These are phyloP conservation scores for Margaritifera margaritifera DNA, from an alignment of 2,888 invertebrate genomes.

Conservation along the genomic window DNA sequence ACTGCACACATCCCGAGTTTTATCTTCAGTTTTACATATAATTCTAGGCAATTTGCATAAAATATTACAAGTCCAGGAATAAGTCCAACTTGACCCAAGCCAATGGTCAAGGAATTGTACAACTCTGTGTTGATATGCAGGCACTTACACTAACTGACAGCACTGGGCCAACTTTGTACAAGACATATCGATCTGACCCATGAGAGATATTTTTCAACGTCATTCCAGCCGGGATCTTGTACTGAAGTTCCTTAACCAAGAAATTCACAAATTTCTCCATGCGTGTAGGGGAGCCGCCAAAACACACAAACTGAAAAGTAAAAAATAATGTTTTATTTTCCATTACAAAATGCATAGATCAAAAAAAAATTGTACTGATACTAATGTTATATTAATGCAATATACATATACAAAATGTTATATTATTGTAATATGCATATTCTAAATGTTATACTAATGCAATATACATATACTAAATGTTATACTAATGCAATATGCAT, in stretches of 20 bases:
- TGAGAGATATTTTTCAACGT: conserved; percentile 86
- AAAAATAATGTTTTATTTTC: too few species aligned
- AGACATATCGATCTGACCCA: conserved; percentile 89
- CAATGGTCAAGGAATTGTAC: neutral
- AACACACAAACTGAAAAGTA: conserved; percentile 88
- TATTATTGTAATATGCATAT: too few species aligned
- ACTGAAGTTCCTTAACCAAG: conserved; percentile 88
- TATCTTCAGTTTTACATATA: too few species aligned
- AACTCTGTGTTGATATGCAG: neutral
- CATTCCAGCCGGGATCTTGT: conserved; percentile 54
- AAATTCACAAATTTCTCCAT: conserved; percentile 94
- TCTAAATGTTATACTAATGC: too few species aligned
- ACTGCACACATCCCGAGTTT: too few species aligned
- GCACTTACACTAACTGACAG: conserved; percentile 81
- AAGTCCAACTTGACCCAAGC: neutral
- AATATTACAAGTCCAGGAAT: neutral
- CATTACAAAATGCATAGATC: too few species aligned
- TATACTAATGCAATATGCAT: too few species aligned
- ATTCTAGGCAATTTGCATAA: too few species aligned
- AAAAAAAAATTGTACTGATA: too few species aligned
- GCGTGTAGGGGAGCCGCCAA: conserved; percentile 95
- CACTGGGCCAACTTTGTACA: conserved; percentile 95
- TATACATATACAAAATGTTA: too few species aligned
- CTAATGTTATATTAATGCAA: too few species aligned
- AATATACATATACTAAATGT: too few species aligned